A percentile compares a stretch with the other conserved stretches of the same genome.
phyloP scores from a whole-genome alignment of 1,140 invertebrate genomes.

The Calliphora vicina region DNA sequence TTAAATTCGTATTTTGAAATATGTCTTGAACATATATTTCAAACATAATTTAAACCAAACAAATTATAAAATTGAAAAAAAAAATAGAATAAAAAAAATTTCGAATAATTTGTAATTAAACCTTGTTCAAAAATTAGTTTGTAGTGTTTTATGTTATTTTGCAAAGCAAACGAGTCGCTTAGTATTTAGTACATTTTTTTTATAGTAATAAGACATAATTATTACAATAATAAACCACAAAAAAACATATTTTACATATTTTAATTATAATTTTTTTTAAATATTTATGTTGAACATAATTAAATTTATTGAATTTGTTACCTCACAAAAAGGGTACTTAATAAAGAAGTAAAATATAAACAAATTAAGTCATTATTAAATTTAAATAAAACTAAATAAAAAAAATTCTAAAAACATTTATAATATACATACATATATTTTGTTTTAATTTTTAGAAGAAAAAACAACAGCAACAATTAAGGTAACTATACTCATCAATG shows the following conservation, averaged over 20 bases:
- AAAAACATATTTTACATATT: not conserved
- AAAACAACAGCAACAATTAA: no score
- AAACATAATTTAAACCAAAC: not conserved
- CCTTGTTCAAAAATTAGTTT: not conserved
- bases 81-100: not conserved
- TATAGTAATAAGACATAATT: not conserved
- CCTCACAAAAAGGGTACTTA: slow-evolving; percentile 23
- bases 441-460: no score
- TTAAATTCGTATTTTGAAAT: not conserved
- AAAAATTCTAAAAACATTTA: not conserved
- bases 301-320: slow-evolving; percentile 14
- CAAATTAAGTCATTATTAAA: slow-evolving; percentile 26
- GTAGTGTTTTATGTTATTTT: not conserved
- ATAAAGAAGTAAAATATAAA: not conserved
- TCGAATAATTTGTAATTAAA: not conserved
- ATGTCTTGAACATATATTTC: not conserved
- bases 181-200: slow-evolving; percentile 17
- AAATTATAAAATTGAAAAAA: not conserved
- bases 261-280: slow-evolving; percentile 14
- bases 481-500: no score
- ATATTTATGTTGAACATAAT: slow-evolving; percentile 25
- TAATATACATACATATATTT: not conserved
- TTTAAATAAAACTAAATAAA: slow-evolving; percentile 20
- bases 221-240: no score
- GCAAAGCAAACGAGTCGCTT: slow-evolving; percentile 25